These are phyloP conservation scores for Brenthis ino DNA, from an alignment of 2,888 invertebrate species.

Conservation along the genomic window DNA sequence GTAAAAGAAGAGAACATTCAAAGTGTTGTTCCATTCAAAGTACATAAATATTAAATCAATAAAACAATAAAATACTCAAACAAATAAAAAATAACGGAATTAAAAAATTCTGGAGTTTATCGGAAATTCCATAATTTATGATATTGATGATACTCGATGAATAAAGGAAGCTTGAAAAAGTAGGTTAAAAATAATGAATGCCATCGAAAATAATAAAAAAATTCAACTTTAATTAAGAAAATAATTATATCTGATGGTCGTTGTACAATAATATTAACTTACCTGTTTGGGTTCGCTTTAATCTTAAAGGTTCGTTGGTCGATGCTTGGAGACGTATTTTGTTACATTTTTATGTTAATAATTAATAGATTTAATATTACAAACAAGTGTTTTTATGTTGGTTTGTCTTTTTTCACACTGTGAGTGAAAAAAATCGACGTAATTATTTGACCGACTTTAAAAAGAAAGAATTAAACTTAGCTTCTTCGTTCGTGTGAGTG, in stretches of 20 bases:
- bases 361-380: background rate
- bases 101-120: background rate
- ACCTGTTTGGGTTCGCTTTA: conserved; percentile 4
- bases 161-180: conserved; percentile 7
- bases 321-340: conserved; percentile 2
- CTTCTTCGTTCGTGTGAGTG: too few relatives aligned
- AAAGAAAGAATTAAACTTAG: too few relatives aligned
- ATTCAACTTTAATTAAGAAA: conserved; percentile 11
- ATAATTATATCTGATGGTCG: conserved; percentile 18
- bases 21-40: too few relatives aligned
- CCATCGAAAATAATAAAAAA: conserved; percentile 11
- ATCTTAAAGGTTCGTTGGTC: background rate
- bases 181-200: conserved; percentile 19
- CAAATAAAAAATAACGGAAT: too few relatives aligned
- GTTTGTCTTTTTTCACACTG: too few relatives aligned
- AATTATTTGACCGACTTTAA: too few relatives aligned
- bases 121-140: background rate
- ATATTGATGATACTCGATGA: background rate
- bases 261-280: conserved; percentile 11
- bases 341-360: background rate
- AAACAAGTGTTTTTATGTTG: too few relatives aligned
- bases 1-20: too few relatives aligned
- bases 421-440: too few relatives aligned
- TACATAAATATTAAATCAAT: too few relatives aligned
- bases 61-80: too few relatives aligned